Conservation (phyloP, 2,113 vertebrate species). For the Bambusicola thoracicus region DNA sequence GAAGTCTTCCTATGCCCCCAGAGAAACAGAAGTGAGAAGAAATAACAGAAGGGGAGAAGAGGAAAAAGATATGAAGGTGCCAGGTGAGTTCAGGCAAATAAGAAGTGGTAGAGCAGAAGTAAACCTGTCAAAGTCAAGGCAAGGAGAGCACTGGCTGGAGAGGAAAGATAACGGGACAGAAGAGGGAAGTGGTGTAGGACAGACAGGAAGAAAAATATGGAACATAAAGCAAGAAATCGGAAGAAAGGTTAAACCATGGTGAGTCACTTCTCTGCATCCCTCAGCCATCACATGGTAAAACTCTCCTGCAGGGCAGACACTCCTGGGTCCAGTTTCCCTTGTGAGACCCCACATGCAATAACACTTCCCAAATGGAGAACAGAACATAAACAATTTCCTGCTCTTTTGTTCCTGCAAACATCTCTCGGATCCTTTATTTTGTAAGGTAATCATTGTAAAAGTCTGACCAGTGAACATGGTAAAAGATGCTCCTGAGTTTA, state of each 20-base stretch:
- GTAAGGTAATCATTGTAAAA: neutral
- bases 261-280: neutral
- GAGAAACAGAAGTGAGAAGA: neutral
- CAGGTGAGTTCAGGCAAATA: neutral
- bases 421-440: fast-evolving
- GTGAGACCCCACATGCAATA: fast-evolving
- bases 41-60: neutral
- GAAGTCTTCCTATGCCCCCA: neutral
- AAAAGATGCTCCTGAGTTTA: neutral
- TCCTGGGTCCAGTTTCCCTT: neutral
- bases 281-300: neutral
- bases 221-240: neutral
- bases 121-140: neutral
- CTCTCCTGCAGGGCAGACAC: neutral
- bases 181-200: neutral
- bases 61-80: neutral
- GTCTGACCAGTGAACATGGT: neutral
- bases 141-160: neutral
- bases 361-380: neutral
- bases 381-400: neutral
- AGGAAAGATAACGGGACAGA: neutral
- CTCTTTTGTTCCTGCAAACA: neutral
- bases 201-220: neutral
- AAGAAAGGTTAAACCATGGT: neutral
- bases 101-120: neutral